Conservation (phyloP, 2,888 invertebrate genomes). For the Agrypnus murinus region DNA sequence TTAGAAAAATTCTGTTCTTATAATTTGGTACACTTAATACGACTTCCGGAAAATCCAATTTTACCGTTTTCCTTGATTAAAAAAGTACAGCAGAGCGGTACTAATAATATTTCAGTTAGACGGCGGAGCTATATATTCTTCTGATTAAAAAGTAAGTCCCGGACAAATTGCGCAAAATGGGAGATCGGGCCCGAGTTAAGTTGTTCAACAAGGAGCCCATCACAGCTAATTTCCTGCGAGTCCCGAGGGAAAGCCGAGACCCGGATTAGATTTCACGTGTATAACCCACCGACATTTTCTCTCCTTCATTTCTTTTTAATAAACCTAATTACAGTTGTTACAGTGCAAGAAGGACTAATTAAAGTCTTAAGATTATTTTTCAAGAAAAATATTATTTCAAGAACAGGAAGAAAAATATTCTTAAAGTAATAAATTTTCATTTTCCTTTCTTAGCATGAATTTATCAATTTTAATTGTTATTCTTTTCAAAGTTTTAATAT, state of each 20-base stretch:
- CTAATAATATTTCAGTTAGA: slow-evolving; percentile 30
- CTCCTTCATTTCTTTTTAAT: slow-evolving; percentile 27
- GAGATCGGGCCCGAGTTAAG: slow-evolving; percentile 48
- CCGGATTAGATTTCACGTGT: slow-evolving; percentile 47
- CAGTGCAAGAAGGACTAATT: neutral
- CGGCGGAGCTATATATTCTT: slow-evolving; percentile 27
- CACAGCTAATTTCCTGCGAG: slow-evolving; percentile 52
- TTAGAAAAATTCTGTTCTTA: no score
- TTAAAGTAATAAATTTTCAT: no score
- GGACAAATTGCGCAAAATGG: slow-evolving; percentile 49
- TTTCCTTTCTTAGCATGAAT: no score
- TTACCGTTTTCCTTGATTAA: slow-evolving; percentile 20
- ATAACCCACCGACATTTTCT: slow-evolving; percentile 20
- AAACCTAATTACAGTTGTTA: slow-evolving; percentile 10
- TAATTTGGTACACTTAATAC: neutral
- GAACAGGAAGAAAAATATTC: no score
- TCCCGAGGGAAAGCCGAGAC: slow-evolving; percentile 41
- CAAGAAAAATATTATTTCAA: no score
- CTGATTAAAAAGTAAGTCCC: slow-evolving; percentile 36
- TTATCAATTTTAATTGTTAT: no score
- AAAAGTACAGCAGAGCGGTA: slow-evolving; percentile 27
- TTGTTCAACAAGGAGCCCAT: slow-evolving; percentile 50
- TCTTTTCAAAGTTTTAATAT: no score
- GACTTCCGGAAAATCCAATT: slow-evolving; percentile 23
- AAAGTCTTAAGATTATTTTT: no score